A percentile compares a stretch with the other conserved stretches of the same genome.
Conservation (phyloP, 2,113 vertebrate genomes). For the Nycticebus coucang region DNA sequence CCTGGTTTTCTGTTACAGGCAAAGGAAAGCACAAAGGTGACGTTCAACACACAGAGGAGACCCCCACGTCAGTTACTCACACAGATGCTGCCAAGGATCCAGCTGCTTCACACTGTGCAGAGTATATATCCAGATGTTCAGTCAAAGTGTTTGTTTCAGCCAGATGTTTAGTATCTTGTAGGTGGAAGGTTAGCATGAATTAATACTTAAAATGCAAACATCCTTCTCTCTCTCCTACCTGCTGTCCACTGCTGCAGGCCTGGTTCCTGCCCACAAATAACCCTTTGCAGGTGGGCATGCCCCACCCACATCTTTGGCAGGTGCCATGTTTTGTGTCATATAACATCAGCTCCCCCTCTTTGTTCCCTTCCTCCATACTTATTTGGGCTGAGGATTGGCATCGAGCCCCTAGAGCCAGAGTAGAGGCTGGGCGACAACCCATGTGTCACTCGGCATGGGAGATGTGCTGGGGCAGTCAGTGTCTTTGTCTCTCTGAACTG, state of each 20-base stretch:
- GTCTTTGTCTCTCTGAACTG: neutral
- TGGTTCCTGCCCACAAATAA: neutral
- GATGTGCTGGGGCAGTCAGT: neutral
- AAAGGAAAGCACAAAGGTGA: constrained; percentile 60
- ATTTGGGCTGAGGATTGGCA: neutral
- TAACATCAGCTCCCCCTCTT: rapidly evolving
- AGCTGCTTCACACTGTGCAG: constrained; percentile 57
- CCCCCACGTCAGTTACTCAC: constrained; percentile 52
- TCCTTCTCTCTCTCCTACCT: neutral
- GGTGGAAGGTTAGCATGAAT: constrained; percentile 50
- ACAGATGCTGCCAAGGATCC: constrained; percentile 65
- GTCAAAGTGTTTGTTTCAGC: constrained; percentile 24
- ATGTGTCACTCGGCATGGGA: neutral
- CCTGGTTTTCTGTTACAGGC: constrained; percentile 68
- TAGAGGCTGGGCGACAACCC: neutral
- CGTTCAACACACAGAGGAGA: constrained; percentile 64
- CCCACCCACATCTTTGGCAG: neutral
- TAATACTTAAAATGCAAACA: constrained; percentile 47
- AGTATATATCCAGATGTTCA: constrained; percentile 73
- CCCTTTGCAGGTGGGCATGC: neutral
- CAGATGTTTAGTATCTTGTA: constrained; percentile 71
- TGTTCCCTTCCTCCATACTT: neutral
- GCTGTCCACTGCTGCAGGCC: neutral
- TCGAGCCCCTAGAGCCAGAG: neutral
- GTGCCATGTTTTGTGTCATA: neutral